Evolutionary conservation across 2,888 invertebrate species (phyloP).

Genomic region (Lordiphosa andalusiaca): DNA sequence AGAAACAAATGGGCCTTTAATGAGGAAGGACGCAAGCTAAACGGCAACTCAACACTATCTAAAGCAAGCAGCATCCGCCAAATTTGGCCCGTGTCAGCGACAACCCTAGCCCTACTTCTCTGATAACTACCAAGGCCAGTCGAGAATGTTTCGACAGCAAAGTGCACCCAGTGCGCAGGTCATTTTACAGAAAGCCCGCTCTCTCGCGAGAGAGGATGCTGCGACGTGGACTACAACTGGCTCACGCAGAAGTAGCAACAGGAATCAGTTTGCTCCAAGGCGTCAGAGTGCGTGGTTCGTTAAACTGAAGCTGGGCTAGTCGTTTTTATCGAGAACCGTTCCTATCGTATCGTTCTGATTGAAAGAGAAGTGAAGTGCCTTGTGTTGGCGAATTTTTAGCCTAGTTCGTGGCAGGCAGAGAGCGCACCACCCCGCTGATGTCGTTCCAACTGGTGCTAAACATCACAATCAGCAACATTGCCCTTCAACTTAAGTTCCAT

Average conservation of each 20-base stretch:
- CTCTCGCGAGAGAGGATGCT: conserved; percentile 30
- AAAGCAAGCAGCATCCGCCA: conserved; percentile 12
- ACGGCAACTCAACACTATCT: conserved; percentile 34
- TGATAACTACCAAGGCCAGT: conserved; percentile 24
- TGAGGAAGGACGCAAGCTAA: conserved; percentile 41
- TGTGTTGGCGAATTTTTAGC: conserved; percentile 11
- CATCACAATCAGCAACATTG: not conserved
- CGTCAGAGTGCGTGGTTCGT: conserved; percentile 41
- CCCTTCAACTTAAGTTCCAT: not conserved
- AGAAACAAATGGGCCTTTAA: conserved; percentile 48
- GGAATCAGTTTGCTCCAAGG: conserved; percentile 59
- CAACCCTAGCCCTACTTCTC: conserved; percentile 7
- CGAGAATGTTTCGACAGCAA: conserved; percentile 35
- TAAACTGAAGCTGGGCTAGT: not conserved
- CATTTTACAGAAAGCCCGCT: conserved; percentile 1
- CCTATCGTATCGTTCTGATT: conserved; percentile 3
- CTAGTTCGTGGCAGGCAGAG: conserved; percentile 18
- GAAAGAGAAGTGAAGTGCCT: conserved; percentile 2
- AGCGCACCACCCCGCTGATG: conserved; percentile 6
- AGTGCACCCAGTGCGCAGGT: conserved; percentile 48
- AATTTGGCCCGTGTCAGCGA: conserved; percentile 12
- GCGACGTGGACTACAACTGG: conserved; percentile 12
- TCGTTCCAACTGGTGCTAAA: not conserved
- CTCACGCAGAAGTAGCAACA: conserved; percentile 50
- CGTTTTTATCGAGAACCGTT: not conserved